These are phyloP conservation scores for Aphrophora alni DNA, from an alignment of 2,888 invertebrate genomes.

Conservation along the genomic window DNA sequence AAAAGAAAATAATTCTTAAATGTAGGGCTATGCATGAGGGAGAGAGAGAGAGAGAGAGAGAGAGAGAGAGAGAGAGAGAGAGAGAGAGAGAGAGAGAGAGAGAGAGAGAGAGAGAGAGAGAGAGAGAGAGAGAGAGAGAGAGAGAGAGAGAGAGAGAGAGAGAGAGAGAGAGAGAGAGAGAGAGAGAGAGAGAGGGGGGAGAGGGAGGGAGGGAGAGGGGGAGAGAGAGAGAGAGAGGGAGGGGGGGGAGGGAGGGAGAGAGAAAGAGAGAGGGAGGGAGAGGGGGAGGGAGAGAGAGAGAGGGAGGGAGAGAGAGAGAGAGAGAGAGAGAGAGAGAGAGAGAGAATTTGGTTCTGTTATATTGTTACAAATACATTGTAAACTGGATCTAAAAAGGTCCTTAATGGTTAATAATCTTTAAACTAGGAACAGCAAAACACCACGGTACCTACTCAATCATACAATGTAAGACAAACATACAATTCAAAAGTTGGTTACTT, in stretches of 20 bases:
- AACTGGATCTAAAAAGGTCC: no score
- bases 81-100: conserved; percentile 13
- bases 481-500: no score
- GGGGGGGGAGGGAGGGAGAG: not conserved
- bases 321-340: not conserved
- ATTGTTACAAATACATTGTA: no score
- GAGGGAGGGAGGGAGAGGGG: not conserved
- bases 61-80: conserved; percentile 13
- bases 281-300: no score
- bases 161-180: not conserved
- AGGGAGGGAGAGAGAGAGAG: no score
- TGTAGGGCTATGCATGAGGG: not conserved
- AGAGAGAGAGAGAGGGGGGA: not conserved
- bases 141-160: not conserved
- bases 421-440: no score
- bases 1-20: no score
- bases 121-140: not conserved
- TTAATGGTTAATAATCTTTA: no score
- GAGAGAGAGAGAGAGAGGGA: not conserved
- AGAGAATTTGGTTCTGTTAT: no score
- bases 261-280: not conserved
- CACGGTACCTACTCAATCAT: no score
- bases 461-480: no score
- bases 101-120: conserved; percentile 13
- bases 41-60: conserved; percentile 13